A percentile compares a stretch with the other conserved stretches of the same genome.
These are phyloP conservation scores for Camptogramma bilineatum DNA, from an alignment of 2,888 invertebrate genomes.

Conservation along the genomic window DNA sequence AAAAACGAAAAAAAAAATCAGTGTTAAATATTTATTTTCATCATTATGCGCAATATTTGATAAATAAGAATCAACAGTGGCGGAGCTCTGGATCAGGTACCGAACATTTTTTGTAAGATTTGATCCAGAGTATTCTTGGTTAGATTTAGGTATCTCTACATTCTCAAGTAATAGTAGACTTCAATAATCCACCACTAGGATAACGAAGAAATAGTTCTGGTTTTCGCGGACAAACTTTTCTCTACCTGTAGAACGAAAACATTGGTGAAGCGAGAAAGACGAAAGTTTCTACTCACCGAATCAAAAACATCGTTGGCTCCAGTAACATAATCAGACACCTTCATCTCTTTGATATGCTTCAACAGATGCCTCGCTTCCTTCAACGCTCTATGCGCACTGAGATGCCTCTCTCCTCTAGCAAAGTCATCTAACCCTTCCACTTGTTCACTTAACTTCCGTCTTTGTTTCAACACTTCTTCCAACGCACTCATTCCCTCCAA, in stretches of 20 bases:
- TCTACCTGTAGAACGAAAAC: no score
- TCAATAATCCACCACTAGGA: no score
- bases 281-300: constrained; percentile 39
- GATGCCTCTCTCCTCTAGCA: constrained; percentile 74
- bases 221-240: no score
- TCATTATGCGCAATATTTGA: no score
- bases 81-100: no score
- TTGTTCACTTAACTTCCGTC: constrained; percentile 64
- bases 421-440: constrained; percentile 81
- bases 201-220: no score
- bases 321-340: constrained; percentile 69
- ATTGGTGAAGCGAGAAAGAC: not conserved
- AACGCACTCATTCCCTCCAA: constrained; percentile 74
- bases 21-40: no score
- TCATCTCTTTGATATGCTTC: constrained; percentile 69
- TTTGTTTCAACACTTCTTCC: constrained; percentile 70
- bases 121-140: no score
- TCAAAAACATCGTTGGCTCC: constrained; percentile 75
- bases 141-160: no score
- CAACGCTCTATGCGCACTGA: constrained; percentile 75
- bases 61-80: no score
- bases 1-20: not conserved
- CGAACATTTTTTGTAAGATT: no score
- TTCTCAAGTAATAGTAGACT: no score
- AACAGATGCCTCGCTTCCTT: constrained; percentile 76